These are phyloP conservation scores for Cerastis rubricosa DNA, from an alignment of 2,888 invertebrate species.

Conservation along the genomic window DNA sequence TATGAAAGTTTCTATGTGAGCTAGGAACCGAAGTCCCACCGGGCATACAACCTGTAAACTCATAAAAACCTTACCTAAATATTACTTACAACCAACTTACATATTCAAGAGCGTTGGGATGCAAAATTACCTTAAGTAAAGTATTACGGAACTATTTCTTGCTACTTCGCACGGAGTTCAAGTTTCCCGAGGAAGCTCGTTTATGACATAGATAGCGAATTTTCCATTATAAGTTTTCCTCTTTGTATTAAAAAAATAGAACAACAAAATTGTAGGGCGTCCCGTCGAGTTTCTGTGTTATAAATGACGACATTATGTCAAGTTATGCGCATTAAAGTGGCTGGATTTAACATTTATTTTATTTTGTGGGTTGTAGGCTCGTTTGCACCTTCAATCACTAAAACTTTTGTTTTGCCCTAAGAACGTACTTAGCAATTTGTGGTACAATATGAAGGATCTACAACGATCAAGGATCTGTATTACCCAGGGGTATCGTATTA, in stretches of 20 bases:
- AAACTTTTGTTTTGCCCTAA: background rate
- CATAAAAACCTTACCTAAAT: background rate
- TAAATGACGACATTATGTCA: constrained; percentile 34
- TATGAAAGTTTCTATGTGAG: background rate
- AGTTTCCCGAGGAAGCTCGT: constrained; percentile 38
- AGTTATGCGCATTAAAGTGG: constrained; percentile 23
- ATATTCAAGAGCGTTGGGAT: constrained; percentile 28
- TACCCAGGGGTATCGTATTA: too few relatives aligned
- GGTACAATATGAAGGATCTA: background rate
- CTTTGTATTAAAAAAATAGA: constrained; percentile 33
- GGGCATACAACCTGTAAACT: background rate
- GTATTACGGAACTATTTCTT: constrained; percentile 52
- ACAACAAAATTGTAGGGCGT: constrained; percentile 12
- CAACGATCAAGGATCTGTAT: too few relatives aligned
- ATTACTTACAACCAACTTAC: constrained; percentile 21
- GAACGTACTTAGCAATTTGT: background rate
- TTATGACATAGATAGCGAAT: constrained; percentile 40
- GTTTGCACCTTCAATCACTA: background rate
- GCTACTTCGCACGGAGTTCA: constrained; percentile 26
- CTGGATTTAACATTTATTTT: background rate
- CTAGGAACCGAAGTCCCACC: background rate
- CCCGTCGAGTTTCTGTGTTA: constrained; percentile 14
- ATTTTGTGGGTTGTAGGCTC: background rate
- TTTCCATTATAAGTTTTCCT: constrained; percentile 55
- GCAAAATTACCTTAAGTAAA: constrained; percentile 44